Conservation (phyloP, 2,888 invertebrate genomes). For the Yponomeuta plumbellus region DNA sequence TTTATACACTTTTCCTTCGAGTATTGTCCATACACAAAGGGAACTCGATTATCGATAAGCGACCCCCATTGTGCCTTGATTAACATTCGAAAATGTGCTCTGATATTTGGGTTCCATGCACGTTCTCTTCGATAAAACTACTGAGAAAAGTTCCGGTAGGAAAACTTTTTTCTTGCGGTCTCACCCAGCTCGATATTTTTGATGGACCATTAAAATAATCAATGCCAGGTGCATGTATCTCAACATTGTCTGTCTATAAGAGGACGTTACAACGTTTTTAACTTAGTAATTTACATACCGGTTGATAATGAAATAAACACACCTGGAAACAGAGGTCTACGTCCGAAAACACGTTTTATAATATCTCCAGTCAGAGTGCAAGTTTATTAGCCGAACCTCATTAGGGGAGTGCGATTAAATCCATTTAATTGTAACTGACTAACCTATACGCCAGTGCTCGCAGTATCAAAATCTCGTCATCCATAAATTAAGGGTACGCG, state of each 20-base stretch:
- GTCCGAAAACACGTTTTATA: not conserved
- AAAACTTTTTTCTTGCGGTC: too few species aligned
- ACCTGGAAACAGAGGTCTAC: not conserved
- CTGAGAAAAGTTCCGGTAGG: too few species aligned
- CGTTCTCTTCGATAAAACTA: not conserved
- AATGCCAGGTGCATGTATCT: too few species aligned
- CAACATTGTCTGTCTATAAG: too few species aligned
- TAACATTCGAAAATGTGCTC: conserved; percentile 9
- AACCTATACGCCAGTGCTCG: conserved; percentile 23
- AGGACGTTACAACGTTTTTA: too few species aligned
- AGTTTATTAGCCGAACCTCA: not conserved
- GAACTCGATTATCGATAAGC: conserved; percentile 52
- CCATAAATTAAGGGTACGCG: conserved; percentile 58
- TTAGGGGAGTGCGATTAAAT: conserved; percentile 20
- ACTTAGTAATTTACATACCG: not conserved
- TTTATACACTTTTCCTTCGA: conserved; percentile 70
- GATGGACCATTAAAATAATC: too few species aligned
- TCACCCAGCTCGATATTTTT: too few species aligned
- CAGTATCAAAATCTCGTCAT: conserved; percentile 61
- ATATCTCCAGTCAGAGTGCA: not conserved
- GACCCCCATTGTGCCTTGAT: conserved; percentile 27
- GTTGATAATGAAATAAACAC: not conserved
- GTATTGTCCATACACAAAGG: conserved; percentile 56
- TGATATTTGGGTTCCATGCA: not conserved
- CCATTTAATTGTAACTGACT: conserved; percentile 37